phyloP scores from a whole-genome alignment of 2,888 invertebrate species.

The Nephrotoma appendiculata region DNA sequence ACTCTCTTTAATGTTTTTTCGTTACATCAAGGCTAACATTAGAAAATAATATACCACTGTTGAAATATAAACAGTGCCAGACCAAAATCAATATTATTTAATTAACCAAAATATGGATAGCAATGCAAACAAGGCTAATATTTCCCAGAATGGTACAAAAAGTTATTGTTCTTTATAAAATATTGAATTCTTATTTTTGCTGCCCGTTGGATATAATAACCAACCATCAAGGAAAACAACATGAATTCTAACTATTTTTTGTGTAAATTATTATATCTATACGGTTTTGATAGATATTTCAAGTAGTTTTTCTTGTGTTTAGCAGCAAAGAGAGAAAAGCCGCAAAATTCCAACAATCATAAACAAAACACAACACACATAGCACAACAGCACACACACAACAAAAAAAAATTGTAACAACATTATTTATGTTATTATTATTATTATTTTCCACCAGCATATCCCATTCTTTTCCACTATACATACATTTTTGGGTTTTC shows the following conservation, averaged over 20 bases:
- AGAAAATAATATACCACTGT: too few relatives aligned
- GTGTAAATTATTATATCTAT: neutral
- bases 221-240: neutral
- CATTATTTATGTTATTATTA: neutral
- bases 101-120: neutral
- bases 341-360: neutral
- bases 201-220: neutral
- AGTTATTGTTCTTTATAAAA: neutral
- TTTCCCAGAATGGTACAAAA: neutral
- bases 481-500: neutral
- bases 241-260: neutral
- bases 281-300: neutral
- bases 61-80: too few relatives aligned
- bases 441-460: neutral
- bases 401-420: neutral
- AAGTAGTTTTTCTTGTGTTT: neutral
- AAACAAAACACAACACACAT: neutral
- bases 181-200: neutral
- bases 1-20: too few relatives aligned
- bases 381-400: neutral
- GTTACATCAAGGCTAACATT: too few relatives aligned
- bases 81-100: neutral
- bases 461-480: neutral
- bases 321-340: neutral
- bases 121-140: neutral